Percentiles rank a stretch among this genome's conserved stretches.
These are phyloP conservation scores for Trichonephila inaurata DNA, from an alignment of 1,140 invertebrate species.

Conservation along the genomic window DNA sequence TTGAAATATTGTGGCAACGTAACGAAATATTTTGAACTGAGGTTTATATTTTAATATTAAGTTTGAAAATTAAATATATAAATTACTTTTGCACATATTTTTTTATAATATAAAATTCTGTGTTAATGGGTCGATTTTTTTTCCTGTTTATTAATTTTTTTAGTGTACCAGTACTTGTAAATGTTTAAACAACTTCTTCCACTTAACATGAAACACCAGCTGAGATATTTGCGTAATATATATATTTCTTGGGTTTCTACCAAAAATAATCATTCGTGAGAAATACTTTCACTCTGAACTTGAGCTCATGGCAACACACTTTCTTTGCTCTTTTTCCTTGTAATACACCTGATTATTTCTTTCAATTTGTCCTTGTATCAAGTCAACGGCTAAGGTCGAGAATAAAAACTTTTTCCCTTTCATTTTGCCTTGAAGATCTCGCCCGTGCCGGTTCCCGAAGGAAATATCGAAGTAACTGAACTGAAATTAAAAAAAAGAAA, in stretches of 20 bases:
- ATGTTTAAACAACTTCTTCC: no score
- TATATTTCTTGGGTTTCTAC: background rate
- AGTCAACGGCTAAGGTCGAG: slow-evolving; percentile 37
- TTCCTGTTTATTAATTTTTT: no score
- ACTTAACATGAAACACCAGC: no score
- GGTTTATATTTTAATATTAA: no score
- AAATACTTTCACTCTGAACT: background rate
- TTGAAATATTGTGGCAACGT: no score
- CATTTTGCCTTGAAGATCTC: slow-evolving; percentile 68
- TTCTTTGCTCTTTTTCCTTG: background rate
- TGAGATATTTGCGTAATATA: no score
- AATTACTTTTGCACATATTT: no score
- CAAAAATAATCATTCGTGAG: background rate
- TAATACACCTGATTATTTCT: background rate
- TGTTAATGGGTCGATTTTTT: no score
- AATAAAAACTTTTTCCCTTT: slow-evolving; percentile 68
- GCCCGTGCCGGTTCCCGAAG: slow-evolving; percentile 26
- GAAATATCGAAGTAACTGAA: background rate
- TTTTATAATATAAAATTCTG: no score
- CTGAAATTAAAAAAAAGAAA: background rate
- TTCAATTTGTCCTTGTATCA: slow-evolving; percentile 23
- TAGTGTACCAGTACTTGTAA: no score
- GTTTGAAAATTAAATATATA: no score
- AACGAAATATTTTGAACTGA: no score
- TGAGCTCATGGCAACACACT: background rate